Conservation (phyloP, 1,140 invertebrate species). For the Liolophura sinensis region DNA sequence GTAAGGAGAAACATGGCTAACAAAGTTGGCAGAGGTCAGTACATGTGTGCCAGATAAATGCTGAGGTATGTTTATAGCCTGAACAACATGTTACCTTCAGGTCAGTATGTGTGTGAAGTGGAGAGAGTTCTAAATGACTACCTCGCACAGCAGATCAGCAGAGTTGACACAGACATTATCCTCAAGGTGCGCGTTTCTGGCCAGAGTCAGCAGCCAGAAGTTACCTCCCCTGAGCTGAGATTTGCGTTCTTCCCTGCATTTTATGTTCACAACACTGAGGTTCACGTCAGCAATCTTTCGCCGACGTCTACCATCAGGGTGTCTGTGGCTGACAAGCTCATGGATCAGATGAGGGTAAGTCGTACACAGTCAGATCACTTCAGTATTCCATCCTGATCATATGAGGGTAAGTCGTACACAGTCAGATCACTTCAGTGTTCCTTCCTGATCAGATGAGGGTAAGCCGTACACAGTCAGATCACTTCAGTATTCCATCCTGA, state of each 20-base stretch:
- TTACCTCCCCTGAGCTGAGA: conserved; percentile 28
- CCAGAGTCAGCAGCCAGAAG: conserved; percentile 31
- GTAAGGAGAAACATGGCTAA: neutral
- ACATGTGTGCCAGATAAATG: neutral
- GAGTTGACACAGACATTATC: conserved; percentile 32
- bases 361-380: neutral
- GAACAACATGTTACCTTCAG: conserved; percentile 25
- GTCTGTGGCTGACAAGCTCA: conserved; percentile 27
- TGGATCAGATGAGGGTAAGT: conserved; percentile 41
- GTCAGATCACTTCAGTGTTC: neutral
- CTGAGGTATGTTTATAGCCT: conserved; percentile 5
- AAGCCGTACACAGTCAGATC: too few relatives aligned
- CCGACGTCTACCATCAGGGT: conserved; percentile 37
- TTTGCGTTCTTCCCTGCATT: conserved; percentile 53
- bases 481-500: too few relatives aligned
- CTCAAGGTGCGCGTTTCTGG: conserved; percentile 31
- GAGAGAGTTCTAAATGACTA: conserved; percentile 10
- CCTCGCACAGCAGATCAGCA: conserved; percentile 33
- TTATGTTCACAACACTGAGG: conserved; percentile 45
- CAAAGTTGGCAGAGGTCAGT: neutral
- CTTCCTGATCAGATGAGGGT: too few relatives aligned
- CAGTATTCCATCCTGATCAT: neutral
- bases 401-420: neutral
- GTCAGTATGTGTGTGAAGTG: conserved; percentile 41
- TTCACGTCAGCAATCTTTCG: conserved; percentile 39